phyloP scores from a whole-genome alignment of 2,888 invertebrate species.

The Apocheima hispidaria region DNA sequence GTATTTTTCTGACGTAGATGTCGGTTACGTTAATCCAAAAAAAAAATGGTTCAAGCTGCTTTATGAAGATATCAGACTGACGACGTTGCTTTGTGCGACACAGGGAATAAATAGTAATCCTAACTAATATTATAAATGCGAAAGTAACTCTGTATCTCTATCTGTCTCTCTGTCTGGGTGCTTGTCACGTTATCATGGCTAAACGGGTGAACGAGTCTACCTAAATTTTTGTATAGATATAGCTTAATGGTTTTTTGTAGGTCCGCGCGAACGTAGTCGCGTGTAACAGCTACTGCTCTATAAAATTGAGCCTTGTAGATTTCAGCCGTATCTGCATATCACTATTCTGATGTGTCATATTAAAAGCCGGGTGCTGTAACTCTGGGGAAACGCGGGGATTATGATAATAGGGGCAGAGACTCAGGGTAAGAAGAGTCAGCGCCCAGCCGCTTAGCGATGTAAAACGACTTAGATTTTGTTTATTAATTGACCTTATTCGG shows the following conservation, averaged over 20 bases:
- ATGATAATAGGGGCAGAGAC: slow-evolving; percentile 36
- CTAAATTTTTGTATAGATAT: no score
- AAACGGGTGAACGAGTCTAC: no score
- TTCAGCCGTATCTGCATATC: neutral
- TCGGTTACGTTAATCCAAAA: no score
- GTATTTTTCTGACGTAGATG: no score
- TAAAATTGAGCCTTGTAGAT: neutral
- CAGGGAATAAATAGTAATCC: no score
- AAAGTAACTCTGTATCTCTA: no score
- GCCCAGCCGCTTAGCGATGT: slow-evolving; percentile 39
- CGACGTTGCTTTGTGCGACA: neutral
- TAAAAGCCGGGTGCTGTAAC: neutral
- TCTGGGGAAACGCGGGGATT: slow-evolving; percentile 19
- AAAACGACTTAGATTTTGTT: slow-evolving; percentile 44
- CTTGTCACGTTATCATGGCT: no score
- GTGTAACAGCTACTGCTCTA: no score
- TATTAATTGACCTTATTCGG: slow-evolving; percentile 45
- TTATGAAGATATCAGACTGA: neutral
- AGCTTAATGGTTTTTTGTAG: no score
- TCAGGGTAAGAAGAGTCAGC: slow-evolving; percentile 31
- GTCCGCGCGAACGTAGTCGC: no score
- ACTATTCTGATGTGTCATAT: neutral
- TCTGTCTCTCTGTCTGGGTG: no score
- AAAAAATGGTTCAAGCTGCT: neutral
- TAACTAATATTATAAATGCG: no score